Conservation (phyloP, 2,888 invertebrate genomes). For the Orchesellides sinensis region DNA sequence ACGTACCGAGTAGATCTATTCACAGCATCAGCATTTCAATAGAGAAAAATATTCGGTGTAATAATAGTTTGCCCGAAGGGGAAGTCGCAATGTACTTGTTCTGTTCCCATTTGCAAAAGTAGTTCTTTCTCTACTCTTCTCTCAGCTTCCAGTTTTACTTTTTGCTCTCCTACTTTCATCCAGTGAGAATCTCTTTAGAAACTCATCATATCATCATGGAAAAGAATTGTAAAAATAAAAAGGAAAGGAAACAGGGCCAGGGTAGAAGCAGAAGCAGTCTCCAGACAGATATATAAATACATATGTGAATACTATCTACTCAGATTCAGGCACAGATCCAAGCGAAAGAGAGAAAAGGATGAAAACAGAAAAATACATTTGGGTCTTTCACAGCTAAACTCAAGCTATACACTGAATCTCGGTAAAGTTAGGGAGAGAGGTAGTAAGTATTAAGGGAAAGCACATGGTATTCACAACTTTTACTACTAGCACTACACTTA, state of each 20-base stretch:
- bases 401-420: no score
- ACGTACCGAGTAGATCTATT: neutral
- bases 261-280: conserved; percentile 16
- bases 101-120: neutral
- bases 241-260: conserved; percentile 12
- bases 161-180: neutral
- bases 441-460: no score
- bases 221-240: conserved; percentile 15
- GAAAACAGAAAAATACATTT: no score
- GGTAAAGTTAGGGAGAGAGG: no score
- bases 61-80: conserved; percentile 9
- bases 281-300: neutral
- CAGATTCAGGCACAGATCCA: neutral
- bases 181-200: conserved; percentile 28
- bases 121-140: neutral
- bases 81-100: conserved; percentile 22
- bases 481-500: neutral
- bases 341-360: no score
- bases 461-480: conserved; percentile 47
- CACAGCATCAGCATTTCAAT: neutral
- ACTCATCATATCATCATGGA: conserved; percentile 29
- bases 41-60: conserved; percentile 11
- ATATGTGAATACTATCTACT: neutral
- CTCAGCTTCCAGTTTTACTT: neutral
- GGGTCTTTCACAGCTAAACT: no score